Conservation (phyloP, 2,888 invertebrate species). For the Thera obeliscata region DNA sequence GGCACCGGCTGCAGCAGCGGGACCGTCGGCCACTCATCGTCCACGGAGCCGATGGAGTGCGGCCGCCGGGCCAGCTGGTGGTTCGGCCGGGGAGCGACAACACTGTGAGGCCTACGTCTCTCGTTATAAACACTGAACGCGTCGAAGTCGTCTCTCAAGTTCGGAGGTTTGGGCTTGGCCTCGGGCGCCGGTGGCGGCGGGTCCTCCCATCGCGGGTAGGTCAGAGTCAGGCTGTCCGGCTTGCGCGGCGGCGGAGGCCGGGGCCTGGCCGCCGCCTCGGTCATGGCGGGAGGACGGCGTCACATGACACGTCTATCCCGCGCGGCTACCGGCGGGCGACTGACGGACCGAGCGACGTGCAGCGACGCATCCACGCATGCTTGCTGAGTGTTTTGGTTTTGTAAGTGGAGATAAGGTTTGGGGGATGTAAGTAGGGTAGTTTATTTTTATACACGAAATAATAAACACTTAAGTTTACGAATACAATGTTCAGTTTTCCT, state of each 20-base stretch:
- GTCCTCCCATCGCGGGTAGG: conserved; percentile 73
- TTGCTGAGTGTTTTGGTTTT: conserved; percentile 27
- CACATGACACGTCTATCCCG: conserved; percentile 67
- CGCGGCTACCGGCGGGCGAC: conserved; percentile 55
- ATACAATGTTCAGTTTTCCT: not conserved
- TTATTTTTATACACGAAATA: conserved; percentile 9
- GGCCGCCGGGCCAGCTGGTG: conserved; percentile 78
- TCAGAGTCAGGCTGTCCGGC: conserved; percentile 72
- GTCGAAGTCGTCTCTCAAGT: conserved; percentile 69
- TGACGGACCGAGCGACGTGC: conserved; percentile 65
- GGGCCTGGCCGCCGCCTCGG: conserved; percentile 79
- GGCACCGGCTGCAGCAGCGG: conserved; percentile 83
- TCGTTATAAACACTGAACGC: conserved; percentile 81
- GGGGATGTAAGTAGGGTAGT: conserved; percentile 9
- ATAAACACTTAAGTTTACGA: not conserved
- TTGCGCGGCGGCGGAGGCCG: conserved; percentile 82
- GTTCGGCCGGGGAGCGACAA: conserved; percentile 73
- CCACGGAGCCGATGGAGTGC: conserved; percentile 85
- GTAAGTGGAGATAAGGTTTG: conserved; percentile 23
- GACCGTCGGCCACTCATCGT: conserved; percentile 75
- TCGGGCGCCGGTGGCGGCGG: conserved; percentile 82
- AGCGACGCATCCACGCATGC: conserved; percentile 59
- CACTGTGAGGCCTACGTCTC: conserved; percentile 82
- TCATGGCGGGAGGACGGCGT: conserved; percentile 70
- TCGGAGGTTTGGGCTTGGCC: conserved; percentile 48